phyloP scores from a whole-genome alignment of 2,797 vertebrate species.

The Tenualosa ilisha region DNA sequence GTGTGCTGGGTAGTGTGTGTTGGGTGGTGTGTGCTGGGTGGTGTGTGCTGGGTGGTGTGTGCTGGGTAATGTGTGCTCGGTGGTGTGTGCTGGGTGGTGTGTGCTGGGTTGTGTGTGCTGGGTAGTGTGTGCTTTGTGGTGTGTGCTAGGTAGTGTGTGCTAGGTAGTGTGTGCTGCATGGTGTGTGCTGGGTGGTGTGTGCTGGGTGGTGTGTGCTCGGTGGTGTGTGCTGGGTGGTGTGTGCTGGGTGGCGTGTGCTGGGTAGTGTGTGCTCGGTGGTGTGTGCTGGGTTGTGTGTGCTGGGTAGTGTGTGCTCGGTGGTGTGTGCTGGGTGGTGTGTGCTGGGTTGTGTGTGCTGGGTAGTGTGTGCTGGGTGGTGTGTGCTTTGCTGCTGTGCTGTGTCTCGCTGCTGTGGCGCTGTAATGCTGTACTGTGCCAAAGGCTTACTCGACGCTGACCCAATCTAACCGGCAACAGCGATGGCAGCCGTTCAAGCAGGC shows the following conservation, averaged over 20 bases:
- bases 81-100: no score
- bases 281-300: not conserved
- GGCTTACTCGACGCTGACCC: not conserved
- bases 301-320: no score
- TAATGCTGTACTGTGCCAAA: not conserved
- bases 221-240: not conserved
- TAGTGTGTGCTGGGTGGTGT: not conserved
- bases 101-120: no score
- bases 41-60: not conserved
- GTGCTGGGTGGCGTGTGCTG: not conserved
- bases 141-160: no score
- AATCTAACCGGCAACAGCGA: constrained; percentile 44
- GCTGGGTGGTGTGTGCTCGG: no score
- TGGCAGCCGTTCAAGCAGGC: constrained; percentile 3
- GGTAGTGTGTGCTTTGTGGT: no score
- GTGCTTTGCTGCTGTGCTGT: not conserved
- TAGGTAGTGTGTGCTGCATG: no score
- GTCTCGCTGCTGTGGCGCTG: not conserved
- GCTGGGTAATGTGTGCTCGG: not conserved
- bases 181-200: no score
- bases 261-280: not conserved
- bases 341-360: not conserved
- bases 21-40: not conserved
- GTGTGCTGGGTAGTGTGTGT: not conserved
- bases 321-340: not conserved